Conservation (phyloP, 2,113 vertebrate species). For the Eonycteris spelaea region DNA sequence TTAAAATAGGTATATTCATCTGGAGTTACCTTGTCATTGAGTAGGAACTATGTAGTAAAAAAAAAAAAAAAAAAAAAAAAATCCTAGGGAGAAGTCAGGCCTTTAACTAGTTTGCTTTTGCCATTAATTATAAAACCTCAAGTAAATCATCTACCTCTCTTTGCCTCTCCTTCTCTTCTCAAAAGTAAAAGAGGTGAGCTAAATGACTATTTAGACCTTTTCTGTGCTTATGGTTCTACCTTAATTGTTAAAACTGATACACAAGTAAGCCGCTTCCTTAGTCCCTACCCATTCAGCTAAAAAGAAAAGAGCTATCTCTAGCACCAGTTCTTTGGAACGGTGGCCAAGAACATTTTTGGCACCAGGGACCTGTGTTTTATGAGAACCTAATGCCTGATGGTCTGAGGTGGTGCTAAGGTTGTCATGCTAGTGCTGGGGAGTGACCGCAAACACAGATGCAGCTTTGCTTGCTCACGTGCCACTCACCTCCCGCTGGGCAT, state of each 20-base stretch:
- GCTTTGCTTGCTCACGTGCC: no score
- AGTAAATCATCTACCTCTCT: not conserved
- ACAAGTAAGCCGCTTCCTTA: not conserved
- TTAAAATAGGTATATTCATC: not conserved
- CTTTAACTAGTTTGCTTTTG: not conserved
- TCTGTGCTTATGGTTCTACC: not conserved
- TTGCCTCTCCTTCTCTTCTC: not conserved
- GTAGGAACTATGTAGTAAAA: not conserved
- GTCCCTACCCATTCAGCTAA: not conserved
- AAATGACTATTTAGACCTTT: not conserved
- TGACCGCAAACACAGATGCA: no score
- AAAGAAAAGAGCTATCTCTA: accelerated
- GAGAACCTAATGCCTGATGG: no score
- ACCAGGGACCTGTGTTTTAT: no score
- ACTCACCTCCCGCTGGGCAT: no score
- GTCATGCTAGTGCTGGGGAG: no score
- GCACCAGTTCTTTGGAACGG: not conserved
- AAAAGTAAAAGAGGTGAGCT: not conserved
- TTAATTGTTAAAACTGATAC: slow-evolving; percentile 19
- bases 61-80: slow-evolving; percentile 43
- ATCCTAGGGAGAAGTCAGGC: not conserved
- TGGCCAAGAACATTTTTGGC: no score
- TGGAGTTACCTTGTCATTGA: not conserved
- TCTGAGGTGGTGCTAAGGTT: no score
- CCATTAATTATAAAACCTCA: not conserved